phyloP scores from a whole-genome alignment of 1,140 invertebrate species.

The Copidosoma floridanum region DNA sequence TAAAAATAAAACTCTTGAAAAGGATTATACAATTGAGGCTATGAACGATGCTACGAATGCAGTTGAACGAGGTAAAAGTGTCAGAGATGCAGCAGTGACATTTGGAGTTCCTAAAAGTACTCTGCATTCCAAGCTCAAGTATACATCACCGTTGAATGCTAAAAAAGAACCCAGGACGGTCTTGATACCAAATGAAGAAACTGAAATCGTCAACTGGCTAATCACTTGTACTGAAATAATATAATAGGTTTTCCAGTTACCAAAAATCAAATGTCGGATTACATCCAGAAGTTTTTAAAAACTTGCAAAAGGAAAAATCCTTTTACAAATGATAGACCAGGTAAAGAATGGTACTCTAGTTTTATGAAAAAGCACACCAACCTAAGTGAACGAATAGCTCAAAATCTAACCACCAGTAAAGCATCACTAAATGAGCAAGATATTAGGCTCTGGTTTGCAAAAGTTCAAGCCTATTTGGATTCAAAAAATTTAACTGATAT shows the following conservation, averaged over 20 bases:
- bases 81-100: background rate
- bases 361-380: conserved; percentile 34
- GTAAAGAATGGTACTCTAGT: conserved; percentile 26
- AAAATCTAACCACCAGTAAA: conserved; percentile 34
- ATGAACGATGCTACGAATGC: background rate
- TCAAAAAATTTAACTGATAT: conserved; percentile 28
- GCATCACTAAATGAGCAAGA: conserved; percentile 28
- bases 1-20: no score
- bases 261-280: conserved; percentile 37
- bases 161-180: conserved; percentile 12
- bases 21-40: background rate
- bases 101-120: conserved; percentile 13
- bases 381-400: conserved; percentile 26
- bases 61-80: background rate
- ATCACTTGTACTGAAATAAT: conserved; percentile 1
- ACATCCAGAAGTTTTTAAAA: conserved; percentile 39
- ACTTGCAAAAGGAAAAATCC: conserved; percentile 34
- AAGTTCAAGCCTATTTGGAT: conserved; percentile 30
- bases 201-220: conserved; percentile 19
- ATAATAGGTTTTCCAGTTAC: conserved; percentile 40
- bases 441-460: conserved; percentile 29
- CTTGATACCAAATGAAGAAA: conserved; percentile 6
- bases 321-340: conserved; percentile 22
- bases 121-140: background rate
- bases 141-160: background rate